These are phyloP conservation scores for Sisyra terminalis DNA, from an alignment of 2,888 invertebrate genomes.

Conservation along the genomic window DNA sequence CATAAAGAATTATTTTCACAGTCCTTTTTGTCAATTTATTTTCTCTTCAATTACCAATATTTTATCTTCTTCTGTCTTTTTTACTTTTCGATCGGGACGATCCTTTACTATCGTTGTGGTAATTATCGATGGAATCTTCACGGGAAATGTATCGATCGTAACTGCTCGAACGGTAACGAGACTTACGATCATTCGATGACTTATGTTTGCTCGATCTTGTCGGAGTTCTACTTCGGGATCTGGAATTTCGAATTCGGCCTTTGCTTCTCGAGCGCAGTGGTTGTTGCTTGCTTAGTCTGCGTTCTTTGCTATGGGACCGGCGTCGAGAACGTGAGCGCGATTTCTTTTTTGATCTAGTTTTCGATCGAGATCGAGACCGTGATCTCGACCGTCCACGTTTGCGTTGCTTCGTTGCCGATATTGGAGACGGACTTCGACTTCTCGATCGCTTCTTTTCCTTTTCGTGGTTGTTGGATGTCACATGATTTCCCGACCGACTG, in stretches of 20 bases:
- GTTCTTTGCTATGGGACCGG: constrained; percentile 18
- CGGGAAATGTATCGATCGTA: constrained; percentile 4
- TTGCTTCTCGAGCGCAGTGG: not conserved
- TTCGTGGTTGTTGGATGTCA: constrained; percentile 21
- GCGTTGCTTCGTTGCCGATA: constrained; percentile 19
- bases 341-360: constrained; percentile 1
- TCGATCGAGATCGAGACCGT: constrained; percentile 2
- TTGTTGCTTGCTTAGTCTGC: not conserved
- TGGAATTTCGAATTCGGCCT: not conserved
- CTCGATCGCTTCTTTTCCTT: constrained; percentile 24
- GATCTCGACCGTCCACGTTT: constrained; percentile 8
- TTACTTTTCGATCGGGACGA: constrained; percentile 1
- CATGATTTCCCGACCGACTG: constrained; percentile 27
- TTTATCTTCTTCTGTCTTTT: constrained; percentile 3
- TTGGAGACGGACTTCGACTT: constrained; percentile 26
- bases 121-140: constrained; percentile 3
- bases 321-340: constrained; percentile 21
- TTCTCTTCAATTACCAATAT: not conserved
- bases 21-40: too few relatives aligned
- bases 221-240: constrained; percentile 12
- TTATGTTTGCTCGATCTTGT: constrained; percentile 24
- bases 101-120: not conserved
- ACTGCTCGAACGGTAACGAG: constrained; percentile 3
- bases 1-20: too few relatives aligned
- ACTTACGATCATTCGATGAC: constrained; percentile 16